Evolutionary conservation across 2,797 vertebrate species (phyloP).

Genomic region (Brachyrhaphis roseni): DNA sequence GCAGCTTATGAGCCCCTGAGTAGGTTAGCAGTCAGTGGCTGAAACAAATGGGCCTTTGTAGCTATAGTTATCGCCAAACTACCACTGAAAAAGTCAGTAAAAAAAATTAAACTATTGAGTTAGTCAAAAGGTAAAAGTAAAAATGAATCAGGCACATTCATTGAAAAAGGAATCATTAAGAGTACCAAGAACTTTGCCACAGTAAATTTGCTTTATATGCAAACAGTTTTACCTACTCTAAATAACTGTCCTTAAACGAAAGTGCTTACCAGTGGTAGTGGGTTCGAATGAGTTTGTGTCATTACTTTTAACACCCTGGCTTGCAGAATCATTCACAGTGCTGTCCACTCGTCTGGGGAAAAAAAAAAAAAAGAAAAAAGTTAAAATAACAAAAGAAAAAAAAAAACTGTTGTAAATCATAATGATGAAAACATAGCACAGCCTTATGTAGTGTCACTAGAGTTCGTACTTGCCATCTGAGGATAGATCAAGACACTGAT

Average conservation of each 20-base stretch:
- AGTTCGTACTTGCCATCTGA: slow-evolving; percentile 92
- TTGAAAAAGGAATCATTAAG: too few relatives aligned
- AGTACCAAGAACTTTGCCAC: too few relatives aligned
- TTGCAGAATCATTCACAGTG: slow-evolving; percentile 30
- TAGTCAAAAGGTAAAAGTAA: too few relatives aligned
- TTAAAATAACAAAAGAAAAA: slow-evolving; percentile 39
- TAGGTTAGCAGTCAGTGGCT: too few relatives aligned
- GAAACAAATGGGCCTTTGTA: too few relatives aligned
- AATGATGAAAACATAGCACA: not conserved
- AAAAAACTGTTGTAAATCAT: slow-evolving; percentile 31
- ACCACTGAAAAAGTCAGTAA: too few relatives aligned
- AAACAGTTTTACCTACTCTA: too few relatives aligned
- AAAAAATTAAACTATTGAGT: too few relatives aligned
- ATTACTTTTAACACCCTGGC: slow-evolving; percentile 13
- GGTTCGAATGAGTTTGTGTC: slow-evolving; percentile 28
- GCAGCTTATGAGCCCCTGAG: too few relatives aligned
- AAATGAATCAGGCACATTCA: too few relatives aligned
- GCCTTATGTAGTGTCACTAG: slow-evolving; percentile 28
- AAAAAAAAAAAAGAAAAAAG: slow-evolving; percentile 25
- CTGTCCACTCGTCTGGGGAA: slow-evolving; percentile 67
- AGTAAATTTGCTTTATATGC: too few relatives aligned
- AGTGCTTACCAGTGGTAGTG: slow-evolving; percentile 54
- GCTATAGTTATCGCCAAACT: too few relatives aligned
- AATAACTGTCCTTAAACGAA: not conserved
- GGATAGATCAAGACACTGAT: slow-evolving; percentile 83